Evolutionary conservation across 2,113 vertebrate species (phyloP), one percentile per base, ranked within the genome.

Genomic region (Eulacestoma nigropectus): DNA sequence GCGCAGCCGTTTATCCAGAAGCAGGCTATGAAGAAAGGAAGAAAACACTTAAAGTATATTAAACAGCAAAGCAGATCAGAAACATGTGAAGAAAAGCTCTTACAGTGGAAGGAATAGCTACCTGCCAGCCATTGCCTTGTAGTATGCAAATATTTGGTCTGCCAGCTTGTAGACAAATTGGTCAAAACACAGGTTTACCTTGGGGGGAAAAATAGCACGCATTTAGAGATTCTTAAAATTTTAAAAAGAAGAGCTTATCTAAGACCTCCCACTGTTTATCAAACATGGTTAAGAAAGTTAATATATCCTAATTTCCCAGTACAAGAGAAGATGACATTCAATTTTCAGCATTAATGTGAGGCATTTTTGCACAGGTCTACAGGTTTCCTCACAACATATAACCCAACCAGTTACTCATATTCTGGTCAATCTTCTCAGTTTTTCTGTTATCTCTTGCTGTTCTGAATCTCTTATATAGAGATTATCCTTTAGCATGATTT

Each of bases 81-180:
- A 73, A 60, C 7, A 16, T 23, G 53, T 13, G 8, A 78, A 72
- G 18, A 25, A 35, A 74, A 65, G 9, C 50, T 73, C 37, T 52
- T n/a, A 18, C 14, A 25, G 26, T 70, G 33, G 23, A 91, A 49
- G 15, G 39, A 91, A 47, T 30, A 96, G 65, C 47, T 95, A 99
- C 99, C 99, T 99, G 97, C 98, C 98, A 27, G 99, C 98, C 96
- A 99, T 98, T 82, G 98, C 97, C 89, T 99, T 99, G 93, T 99
- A 99, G 96, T 99, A 99, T 0, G 98, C 98, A 98, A 99, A 99
- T 96, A 99, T 99, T 90, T 99, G 99, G 95, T 99, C 99, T 57
- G 99, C 98, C 87, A 99, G 96, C 88, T 99, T 99, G 95, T 99
- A 99, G 80, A 99, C 99, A 97, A 99, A 99, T 78, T 99, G 99